phyloP scores from a whole-genome alignment of 2,797 vertebrate species.

The Parotocinclus haroldoi region DNA sequence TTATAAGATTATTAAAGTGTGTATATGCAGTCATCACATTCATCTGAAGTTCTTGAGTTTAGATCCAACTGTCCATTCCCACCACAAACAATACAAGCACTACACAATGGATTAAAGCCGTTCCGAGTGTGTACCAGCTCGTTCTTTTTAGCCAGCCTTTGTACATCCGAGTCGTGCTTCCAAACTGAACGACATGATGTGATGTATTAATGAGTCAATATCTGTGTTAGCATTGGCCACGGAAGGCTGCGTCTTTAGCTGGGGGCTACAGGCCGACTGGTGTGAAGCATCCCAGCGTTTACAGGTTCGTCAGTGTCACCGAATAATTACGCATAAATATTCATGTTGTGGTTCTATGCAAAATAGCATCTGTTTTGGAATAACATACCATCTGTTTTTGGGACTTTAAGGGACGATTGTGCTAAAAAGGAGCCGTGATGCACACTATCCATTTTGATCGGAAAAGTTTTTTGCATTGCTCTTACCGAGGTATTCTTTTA shows the following conservation, averaged over 20 bases:
- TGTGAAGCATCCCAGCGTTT: conserved; percentile 40
- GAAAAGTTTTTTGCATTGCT: conserved; percentile 32
- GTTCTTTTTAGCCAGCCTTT: too few relatives aligned
- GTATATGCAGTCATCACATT: too few relatives aligned
- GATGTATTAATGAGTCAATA: conserved; percentile 9
- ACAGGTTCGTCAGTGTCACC: conserved; percentile 71
- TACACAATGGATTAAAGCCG: too few relatives aligned
- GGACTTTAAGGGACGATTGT: conserved; percentile 68
- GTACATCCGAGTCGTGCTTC: too few relatives aligned
- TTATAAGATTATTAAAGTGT: too few relatives aligned
- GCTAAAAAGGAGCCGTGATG: conserved; percentile 38
- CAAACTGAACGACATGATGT: neutral
- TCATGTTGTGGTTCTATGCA: conserved; percentile 82
- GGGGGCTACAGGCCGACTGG: conserved; percentile 31
- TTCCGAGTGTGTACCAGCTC: too few relatives aligned
- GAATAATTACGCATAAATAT: conserved; percentile 89
- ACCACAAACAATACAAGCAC: too few relatives aligned
- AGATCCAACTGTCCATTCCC: too few relatives aligned
- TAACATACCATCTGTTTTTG: conserved; percentile 92
- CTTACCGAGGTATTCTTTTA: conserved; percentile 23
- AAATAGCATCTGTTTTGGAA: conserved; percentile 94
- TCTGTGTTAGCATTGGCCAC: conserved; percentile 20
- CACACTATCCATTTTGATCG: conserved; percentile 43
- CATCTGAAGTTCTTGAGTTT: too few relatives aligned
- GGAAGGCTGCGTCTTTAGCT: conserved; percentile 21